Conservation (phyloP, 1,140 invertebrate genomes). For the Drosophila setifemur region DNA sequence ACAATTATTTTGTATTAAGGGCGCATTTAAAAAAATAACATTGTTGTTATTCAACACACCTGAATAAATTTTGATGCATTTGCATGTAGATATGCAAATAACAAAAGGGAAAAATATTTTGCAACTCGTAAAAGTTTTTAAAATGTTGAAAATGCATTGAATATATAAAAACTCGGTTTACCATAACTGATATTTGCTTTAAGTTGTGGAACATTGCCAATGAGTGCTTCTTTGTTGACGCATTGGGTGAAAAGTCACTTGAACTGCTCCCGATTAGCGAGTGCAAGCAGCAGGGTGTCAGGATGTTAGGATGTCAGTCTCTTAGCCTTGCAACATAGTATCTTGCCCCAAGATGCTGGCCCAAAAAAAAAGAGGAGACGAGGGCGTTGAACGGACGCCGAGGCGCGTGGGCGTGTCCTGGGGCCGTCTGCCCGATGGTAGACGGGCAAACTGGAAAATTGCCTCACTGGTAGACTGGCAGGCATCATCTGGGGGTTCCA, state of each 20-base stretch:
- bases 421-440: slow-evolving; percentile 19
- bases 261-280: not conserved
- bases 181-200: not conserved
- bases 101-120: too few relatives aligned
- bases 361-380: not conserved
- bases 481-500: slow-evolving; percentile 9
- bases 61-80: too few relatives aligned
- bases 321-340: slow-evolving; percentile 48
- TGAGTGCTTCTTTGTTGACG: not conserved
- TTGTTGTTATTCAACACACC: too few relatives aligned
- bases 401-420: slow-evolving; percentile 24
- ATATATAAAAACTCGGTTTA: too few relatives aligned
- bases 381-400: slow-evolving; percentile 14
- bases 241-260: not conserved
- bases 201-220: too few relatives aligned
- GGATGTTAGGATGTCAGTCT: slow-evolving; percentile 24
- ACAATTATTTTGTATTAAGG: too few relatives aligned
- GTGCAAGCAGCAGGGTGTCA: slow-evolving; percentile 30
- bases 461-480: slow-evolving; percentile 6
- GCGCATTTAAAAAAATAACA: too few relatives aligned
- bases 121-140: too few relatives aligned
- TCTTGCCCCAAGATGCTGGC: not conserved
- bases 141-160: too few relatives aligned
- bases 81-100: too few relatives aligned
- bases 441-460: too few relatives aligned